Evolutionary conservation across 2,797 vertebrate species (phyloP).

Genomic region (Karalla daura): DNA sequence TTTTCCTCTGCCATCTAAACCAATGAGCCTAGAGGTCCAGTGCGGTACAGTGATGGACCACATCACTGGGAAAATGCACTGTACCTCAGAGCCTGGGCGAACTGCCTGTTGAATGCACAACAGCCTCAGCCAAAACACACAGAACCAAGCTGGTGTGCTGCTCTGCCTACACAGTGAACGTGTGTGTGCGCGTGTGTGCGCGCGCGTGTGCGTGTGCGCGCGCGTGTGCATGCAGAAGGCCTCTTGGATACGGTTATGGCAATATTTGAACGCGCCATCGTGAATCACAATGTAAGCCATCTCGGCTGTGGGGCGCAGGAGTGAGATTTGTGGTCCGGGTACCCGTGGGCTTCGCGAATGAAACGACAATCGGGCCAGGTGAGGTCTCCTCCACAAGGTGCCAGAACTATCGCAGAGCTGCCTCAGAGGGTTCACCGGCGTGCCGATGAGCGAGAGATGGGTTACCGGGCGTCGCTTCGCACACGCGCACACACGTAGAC

Average conservation of each 20-base stretch:
- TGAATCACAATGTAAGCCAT: constrained; percentile 48
- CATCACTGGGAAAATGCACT: constrained; percentile 79
- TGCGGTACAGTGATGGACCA: constrained; percentile 76
- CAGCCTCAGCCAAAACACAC: constrained; percentile 80
- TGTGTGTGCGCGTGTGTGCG: constrained; percentile 22
- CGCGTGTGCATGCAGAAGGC: constrained; percentile 5
- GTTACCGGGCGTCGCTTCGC: constrained; percentile 21
- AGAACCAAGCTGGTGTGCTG: constrained; percentile 64
- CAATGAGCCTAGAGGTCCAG: constrained; percentile 74
- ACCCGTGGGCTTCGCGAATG: constrained; percentile 41
- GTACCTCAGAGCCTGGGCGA: constrained; percentile 76
- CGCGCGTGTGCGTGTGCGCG: constrained; percentile 18
- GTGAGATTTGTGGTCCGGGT: constrained; percentile 18
- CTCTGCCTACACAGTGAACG: constrained; percentile 49
- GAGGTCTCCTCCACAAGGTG: no score
- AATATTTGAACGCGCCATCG: constrained; percentile 52
- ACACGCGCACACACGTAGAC: no score
- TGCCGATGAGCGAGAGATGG: constrained; percentile 2
- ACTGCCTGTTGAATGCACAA: constrained; percentile 79
- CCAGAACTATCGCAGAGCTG: no score
- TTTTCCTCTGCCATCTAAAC: constrained; percentile 80
- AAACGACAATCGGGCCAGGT: no score
- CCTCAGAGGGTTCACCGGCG: constrained; percentile 20
- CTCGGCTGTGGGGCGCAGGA: constrained; percentile 10
- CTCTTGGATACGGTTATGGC: constrained; percentile 54